phyloP scores from a whole-genome alignment of 2,113 vertebrate species.

The Varanus salvator region DNA sequence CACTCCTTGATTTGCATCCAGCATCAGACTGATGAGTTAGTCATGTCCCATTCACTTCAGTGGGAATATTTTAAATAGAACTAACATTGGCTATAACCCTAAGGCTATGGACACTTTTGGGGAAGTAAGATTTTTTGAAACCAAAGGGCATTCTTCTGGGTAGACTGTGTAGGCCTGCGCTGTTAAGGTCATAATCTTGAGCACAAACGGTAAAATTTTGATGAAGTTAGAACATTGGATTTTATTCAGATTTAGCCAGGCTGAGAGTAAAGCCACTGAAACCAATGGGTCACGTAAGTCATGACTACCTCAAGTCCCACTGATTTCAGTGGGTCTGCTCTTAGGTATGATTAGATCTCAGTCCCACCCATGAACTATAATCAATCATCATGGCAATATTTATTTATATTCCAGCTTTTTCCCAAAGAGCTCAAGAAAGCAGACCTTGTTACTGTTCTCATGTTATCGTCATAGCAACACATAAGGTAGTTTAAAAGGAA shows the following conservation, averaged over 20 bases:
- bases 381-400: neutral
- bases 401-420: neutral
- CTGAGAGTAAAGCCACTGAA: too few species aligned
- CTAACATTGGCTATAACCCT: too few species aligned
- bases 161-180: neutral
- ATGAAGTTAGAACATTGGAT: neutral
- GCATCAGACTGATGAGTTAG: too few species aligned
- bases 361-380: neutral
- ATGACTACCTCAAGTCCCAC: too few species aligned
- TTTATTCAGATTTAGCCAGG: neutral
- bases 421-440: neutral
- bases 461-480: too few species aligned
- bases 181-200: neutral
- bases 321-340: too few species aligned
- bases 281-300: too few species aligned
- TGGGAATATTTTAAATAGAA: too few species aligned
- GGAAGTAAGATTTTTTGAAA: too few species aligned
- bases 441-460: neutral
- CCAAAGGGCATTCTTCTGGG: neutral
- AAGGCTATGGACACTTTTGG: too few species aligned
- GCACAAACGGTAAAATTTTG: neutral
- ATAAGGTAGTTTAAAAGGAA: neutral
- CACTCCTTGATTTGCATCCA: neutral
- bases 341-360: too few species aligned
- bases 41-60: too few species aligned